These are phyloP conservation scores for Psilopogon haemacephalus DNA, from an alignment of 2,113 vertebrate genomes.

Conservation along the genomic window DNA sequence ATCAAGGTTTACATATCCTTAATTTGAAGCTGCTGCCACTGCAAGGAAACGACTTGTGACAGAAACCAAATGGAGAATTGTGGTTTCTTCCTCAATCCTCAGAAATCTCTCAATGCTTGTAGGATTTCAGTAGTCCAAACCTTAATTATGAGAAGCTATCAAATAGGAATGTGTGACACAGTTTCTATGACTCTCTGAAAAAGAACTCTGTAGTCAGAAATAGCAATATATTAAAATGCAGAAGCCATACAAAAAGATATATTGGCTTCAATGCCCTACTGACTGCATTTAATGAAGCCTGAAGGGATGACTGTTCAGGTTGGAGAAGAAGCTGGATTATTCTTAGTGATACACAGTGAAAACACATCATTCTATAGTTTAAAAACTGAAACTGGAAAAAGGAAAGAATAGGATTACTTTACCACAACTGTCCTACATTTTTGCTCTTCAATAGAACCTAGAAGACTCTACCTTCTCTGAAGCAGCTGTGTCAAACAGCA, in stretches of 20 bases:
- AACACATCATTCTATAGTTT: not conserved
- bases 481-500: not conserved
- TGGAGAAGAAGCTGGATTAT: not conserved
- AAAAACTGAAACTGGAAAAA: not conserved
- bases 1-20: not conserved
- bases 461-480: not conserved
- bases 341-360: not conserved
- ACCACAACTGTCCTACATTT: not conserved
- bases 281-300: conserved; percentile 2
- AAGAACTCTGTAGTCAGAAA: not conserved
- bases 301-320: not conserved
- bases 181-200: not conserved
- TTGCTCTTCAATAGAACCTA: not conserved
- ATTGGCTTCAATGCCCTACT: not conserved
- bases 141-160: not conserved
- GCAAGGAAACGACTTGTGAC: not conserved
- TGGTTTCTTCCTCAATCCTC: not conserved
- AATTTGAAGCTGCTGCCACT: not conserved
- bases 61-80: not conserved
- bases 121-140: not conserved
- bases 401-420: not conserved
- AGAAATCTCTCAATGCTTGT: not conserved
- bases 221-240: not conserved
- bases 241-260: not conserved
- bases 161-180: not conserved